These are phyloP conservation scores for silkworm (Bombyx mori) DNA, from an alignment of 1,140 invertebrate species.

Conservation along the genomic window DNA sequence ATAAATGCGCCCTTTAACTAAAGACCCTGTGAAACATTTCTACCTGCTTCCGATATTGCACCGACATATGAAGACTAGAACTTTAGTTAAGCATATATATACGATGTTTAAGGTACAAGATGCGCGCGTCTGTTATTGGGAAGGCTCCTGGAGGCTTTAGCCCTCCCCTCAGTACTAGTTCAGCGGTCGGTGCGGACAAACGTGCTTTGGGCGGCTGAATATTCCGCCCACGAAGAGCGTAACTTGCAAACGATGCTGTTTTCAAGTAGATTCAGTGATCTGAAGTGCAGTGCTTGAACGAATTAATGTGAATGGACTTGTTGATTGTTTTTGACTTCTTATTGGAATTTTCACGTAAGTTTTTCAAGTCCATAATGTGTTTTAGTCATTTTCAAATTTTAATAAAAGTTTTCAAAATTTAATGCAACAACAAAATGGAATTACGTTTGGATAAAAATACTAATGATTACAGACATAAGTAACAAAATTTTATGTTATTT, in stretches of 20 bases:
- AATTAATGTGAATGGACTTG: constrained; percentile 41
- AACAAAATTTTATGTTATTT: no score
- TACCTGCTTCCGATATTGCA: constrained; percentile 46
- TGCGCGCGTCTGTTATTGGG: constrained; percentile 55
- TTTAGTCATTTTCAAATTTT: no score
- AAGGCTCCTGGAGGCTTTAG: constrained; percentile 32
- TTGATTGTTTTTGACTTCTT: constrained; percentile 4
- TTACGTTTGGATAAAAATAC: no score
- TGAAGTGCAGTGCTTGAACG: constrained; percentile 40
- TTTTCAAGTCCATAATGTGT: no score
- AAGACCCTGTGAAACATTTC: constrained; percentile 33
- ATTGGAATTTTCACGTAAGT: constrained; percentile 38
- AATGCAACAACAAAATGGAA: no score
- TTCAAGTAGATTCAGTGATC: constrained; percentile 29
- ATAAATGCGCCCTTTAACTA: no score
- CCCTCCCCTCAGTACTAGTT: constrained; percentile 57
- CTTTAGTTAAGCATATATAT: constrained; percentile 9
- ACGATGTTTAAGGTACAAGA: constrained; percentile 45
- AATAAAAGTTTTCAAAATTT: no score
- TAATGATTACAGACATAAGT: no score
- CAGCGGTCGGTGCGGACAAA: constrained; percentile 25
- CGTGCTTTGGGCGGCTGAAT: constrained; percentile 28
- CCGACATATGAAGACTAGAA: constrained; percentile 18
- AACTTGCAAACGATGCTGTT: constrained; percentile 14
- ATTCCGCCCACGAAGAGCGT: constrained; percentile 28